Conservation (phyloP, 2,797 vertebrate species). For the Pteronotus mesoamericanus region DNA sequence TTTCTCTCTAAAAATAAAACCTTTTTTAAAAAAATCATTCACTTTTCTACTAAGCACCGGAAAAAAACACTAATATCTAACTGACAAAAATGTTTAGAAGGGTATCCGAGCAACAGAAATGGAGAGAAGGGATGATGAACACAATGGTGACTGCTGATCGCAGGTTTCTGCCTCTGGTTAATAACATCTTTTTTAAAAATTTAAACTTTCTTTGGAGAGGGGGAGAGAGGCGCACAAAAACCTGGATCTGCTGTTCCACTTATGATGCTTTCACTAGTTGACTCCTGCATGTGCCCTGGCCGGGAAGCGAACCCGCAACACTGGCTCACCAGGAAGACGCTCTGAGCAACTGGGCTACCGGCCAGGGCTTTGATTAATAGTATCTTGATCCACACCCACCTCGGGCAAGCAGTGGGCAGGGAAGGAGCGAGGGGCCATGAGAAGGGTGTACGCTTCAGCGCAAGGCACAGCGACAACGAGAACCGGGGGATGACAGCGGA, state of each 20-base stretch:
- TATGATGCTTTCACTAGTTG: background rate
- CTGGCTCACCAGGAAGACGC: background rate
- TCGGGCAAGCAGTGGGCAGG: background rate
- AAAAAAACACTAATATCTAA: background rate
- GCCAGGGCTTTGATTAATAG: background rate
- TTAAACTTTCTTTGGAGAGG: too few species aligned
- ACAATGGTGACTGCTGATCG: background rate
- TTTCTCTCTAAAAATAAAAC: background rate
- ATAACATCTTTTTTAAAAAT: background rate
- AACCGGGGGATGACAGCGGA: background rate
- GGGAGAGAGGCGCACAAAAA: background rate
- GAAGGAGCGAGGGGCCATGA: background rate
- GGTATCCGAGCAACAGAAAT: background rate
- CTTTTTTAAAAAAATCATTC: background rate
- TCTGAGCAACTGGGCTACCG: too few species aligned
- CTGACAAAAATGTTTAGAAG: background rate
- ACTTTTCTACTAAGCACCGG: background rate
- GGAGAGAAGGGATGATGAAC: background rate
- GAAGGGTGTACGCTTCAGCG: background rate
- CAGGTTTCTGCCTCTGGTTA: background rate
- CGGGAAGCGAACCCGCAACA: background rate
- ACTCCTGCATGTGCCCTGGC: too few species aligned
- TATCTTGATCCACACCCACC: background rate
- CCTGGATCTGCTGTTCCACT: background rate
- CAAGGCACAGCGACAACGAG: background rate